Conservation (phyloP, 2,888 invertebrate species). For the Neoascia interrupta region DNA sequence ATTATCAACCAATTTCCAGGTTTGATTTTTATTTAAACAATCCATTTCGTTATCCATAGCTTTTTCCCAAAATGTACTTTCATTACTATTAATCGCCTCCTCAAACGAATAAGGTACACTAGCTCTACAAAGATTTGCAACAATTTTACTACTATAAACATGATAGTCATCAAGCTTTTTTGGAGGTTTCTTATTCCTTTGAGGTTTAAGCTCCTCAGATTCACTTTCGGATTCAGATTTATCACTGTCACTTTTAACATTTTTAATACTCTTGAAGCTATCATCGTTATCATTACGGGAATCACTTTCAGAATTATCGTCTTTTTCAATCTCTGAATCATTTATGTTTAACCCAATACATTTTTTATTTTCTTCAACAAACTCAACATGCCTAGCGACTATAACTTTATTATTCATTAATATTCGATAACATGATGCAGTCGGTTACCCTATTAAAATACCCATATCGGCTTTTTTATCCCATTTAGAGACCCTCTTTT, state of each 20-base stretch:
- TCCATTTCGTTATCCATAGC: conserved; percentile 9
- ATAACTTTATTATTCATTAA: conserved; percentile 22
- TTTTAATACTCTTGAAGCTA: not conserved
- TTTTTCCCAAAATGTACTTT: not conserved
- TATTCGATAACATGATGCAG: conserved; percentile 24
- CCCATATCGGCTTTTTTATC: conserved; percentile 30
- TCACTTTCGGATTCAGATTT: no score
- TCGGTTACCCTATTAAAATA: conserved; percentile 27
- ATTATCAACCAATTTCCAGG: not conserved
- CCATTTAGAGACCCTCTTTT: conserved; percentile 22
- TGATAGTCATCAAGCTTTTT: no score
- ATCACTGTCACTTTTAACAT: not conserved
- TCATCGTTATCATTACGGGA: not conserved
- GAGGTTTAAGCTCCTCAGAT: not conserved
- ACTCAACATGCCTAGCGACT: conserved; percentile 31
- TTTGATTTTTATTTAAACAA: conserved; percentile 10
- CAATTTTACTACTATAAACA: no score
- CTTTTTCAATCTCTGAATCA: not conserved
- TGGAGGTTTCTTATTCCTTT: not conserved
- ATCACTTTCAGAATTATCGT: no score
- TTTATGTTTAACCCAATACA: not conserved
- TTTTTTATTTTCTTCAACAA: not conserved
- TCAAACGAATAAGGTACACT: not conserved
- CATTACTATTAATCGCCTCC: not conserved
- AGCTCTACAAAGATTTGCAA: no score